These are phyloP conservation scores for Leptopilina drosophilae DNA, from an alignment of 2,888 invertebrate species.

Conservation along the genomic window DNA sequence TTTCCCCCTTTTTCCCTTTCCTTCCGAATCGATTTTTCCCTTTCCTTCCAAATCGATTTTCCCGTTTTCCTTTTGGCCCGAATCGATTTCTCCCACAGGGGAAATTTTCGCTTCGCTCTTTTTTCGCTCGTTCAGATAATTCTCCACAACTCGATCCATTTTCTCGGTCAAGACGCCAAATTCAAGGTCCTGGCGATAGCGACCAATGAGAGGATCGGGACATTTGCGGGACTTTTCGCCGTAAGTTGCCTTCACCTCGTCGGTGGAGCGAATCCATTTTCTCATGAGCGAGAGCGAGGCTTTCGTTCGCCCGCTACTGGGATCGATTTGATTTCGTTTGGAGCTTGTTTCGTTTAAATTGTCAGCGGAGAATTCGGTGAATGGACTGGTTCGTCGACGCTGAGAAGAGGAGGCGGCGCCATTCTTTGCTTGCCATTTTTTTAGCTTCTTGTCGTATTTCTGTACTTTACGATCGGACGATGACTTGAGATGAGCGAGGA, in stretches of 20 bases:
- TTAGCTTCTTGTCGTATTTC: slow-evolving; percentile 80
- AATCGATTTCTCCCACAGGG: no score
- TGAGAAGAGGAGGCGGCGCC: slow-evolving; percentile 76
- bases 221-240: slow-evolving; percentile 78
- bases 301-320: slow-evolving; percentile 80
- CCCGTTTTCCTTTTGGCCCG: no score
- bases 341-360: slow-evolving; percentile 60
- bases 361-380: slow-evolving; percentile 81
- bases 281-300: slow-evolving; percentile 81
- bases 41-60: no score
- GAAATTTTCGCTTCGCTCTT: neutral
- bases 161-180: slow-evolving; percentile 92
- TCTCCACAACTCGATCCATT: slow-evolving; percentile 83
- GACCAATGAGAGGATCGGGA: slow-evolving; percentile 85
- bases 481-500: slow-evolving; percentile 81
- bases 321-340: slow-evolving; percentile 68
- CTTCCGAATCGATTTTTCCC: no score
- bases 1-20: no score
- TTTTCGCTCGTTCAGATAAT: slow-evolving; percentile 78
- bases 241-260: slow-evolving; percentile 80
- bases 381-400: slow-evolving; percentile 79
- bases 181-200: slow-evolving; percentile 86
- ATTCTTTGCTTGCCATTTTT: slow-evolving; percentile 82
- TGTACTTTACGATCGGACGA: slow-evolving; percentile 78
- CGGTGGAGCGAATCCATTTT: slow-evolving; percentile 83